Conservation (phyloP, 2,113 vertebrate species). For the Acrocephalus arundinaceus region DNA sequence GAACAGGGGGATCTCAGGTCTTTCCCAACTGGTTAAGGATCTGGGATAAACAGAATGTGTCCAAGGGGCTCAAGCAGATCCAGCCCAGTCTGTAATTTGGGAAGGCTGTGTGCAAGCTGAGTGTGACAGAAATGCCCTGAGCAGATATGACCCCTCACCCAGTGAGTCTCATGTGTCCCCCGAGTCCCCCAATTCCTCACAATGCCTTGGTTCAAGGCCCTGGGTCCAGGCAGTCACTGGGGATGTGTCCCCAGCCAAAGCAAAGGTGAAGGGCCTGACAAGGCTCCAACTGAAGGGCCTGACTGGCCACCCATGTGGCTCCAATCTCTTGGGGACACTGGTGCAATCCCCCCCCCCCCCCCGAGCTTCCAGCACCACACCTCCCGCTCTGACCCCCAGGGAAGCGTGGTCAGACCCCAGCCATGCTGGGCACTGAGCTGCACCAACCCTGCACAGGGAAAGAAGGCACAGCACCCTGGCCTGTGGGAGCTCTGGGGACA, state of each 20-base stretch:
- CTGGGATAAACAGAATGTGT: not conserved
- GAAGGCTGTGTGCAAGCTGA: not conserved
- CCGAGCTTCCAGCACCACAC: not conserved
- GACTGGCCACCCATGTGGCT: not conserved
- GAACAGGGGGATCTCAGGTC: not conserved
- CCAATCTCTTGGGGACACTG: not conserved
- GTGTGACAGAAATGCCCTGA: not conserved
- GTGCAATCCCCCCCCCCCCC: not conserved
- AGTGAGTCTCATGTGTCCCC: not conserved
- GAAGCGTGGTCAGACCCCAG: rapidly evolving
- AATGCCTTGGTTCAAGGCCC: not conserved
- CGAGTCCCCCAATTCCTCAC: rapidly evolving
- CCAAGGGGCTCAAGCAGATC: rapidly evolving
- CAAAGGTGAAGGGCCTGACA: not conserved
- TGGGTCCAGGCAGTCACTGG: rapidly evolving
- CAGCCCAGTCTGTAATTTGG: not conserved
- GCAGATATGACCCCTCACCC: not conserved
- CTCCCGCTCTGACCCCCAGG: rapidly evolving
- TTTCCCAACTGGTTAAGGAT: not conserved
- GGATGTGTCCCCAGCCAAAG: not conserved
- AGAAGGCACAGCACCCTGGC: not conserved
- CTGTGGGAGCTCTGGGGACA: rapidly evolving
- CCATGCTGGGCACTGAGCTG: rapidly evolving
- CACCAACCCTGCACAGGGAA: rapidly evolving
- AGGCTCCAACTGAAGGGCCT: not conserved